A percentile compares a stretch with the other conserved stretches of the same genome.
Conservation (phyloP, 1,140 invertebrate genomes). For the Conus ventricosus region DNA sequence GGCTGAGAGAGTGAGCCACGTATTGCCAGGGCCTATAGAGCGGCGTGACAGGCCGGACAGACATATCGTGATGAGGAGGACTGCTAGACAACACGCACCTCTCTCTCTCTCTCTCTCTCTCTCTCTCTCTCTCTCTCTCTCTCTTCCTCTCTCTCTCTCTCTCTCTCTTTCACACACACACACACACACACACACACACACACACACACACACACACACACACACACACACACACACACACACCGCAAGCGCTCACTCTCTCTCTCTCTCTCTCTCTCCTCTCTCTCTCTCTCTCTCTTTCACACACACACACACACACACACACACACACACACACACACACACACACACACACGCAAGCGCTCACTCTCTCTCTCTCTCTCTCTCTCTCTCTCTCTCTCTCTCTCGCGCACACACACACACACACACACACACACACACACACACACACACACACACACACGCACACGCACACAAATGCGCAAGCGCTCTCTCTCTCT, state of each 20-base stretch:
- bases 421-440: background rate
- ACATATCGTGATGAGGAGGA: too few species aligned
- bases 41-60: too few species aligned
- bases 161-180: too few species aligned
- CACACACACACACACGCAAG: background rate
- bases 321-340: background rate
- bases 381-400: too few species aligned
- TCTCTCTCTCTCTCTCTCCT: background rate
- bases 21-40: too few species aligned
- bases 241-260: background rate
- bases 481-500: background rate
- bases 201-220: constrained; percentile 9
- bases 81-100: too few species aligned
- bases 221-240: background rate
- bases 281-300: background rate
- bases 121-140: too few species aligned
- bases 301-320: background rate
- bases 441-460: constrained; percentile 5
- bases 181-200: background rate
- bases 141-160: too few species aligned
- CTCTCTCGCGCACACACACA: too few species aligned
- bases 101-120: too few species aligned
- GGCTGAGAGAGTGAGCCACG: too few species aligned
- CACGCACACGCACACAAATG: background rate
- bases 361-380: too few species aligned